Evolutionary conservation across 2,888 invertebrate genomes (phyloP).

Genomic region (Orthonychiurus folsomi): DNA sequence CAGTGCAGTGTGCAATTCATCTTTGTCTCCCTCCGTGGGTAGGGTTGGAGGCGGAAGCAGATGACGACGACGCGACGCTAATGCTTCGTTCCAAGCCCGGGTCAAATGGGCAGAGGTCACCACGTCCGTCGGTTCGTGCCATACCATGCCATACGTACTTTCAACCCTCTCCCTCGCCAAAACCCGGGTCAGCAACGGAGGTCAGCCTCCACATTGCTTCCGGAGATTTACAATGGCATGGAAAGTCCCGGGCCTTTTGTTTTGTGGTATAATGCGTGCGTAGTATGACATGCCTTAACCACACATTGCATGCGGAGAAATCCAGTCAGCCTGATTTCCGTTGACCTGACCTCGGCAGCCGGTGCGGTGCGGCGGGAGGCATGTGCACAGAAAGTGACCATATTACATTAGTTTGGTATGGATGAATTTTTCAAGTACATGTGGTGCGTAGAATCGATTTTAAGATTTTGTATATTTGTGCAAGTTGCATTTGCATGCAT

Average conservation of each 20-base stretch:
- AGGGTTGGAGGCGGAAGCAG: neutral
- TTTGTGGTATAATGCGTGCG: too few relatives aligned
- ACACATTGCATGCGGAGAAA: neutral
- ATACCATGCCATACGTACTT: neutral
- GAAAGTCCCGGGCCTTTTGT: neutral
- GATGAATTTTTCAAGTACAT: too few relatives aligned
- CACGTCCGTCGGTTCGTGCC: conserved; percentile 1
- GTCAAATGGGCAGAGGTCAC: neutral
- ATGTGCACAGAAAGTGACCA: too few relatives aligned
- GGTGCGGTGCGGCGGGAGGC: too few relatives aligned
- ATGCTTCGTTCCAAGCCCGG: neutral
- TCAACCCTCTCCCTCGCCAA: neutral
- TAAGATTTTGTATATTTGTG: too few relatives aligned
- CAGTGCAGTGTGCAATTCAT: neutral
- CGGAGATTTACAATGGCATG: neutral
- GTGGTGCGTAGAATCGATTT: too few relatives aligned
- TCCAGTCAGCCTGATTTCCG: neutral
- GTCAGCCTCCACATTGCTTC: neutral
- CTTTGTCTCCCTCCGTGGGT: neutral
- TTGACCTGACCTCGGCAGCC: neutral
- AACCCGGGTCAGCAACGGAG: neutral
- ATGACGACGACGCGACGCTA: neutral
- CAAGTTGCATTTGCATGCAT: too few relatives aligned
- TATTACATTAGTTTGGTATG: too few relatives aligned
- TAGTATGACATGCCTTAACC: too few relatives aligned